Conservation (phyloP, 92 coral and sea anemone species). For the Epizoanthus fatuus region DNA sequence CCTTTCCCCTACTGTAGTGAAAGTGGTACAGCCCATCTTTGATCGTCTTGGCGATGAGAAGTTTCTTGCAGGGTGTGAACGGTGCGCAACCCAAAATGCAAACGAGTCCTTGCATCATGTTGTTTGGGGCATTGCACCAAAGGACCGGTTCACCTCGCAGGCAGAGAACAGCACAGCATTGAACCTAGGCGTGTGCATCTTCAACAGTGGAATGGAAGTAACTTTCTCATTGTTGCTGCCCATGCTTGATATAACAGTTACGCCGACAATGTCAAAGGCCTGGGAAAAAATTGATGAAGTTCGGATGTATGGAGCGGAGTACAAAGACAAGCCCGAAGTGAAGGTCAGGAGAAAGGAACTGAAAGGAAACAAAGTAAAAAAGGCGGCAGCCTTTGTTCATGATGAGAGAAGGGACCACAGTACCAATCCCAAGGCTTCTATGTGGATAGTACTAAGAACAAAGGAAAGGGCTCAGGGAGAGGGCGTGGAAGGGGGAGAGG, state of each 20-base stretch:
- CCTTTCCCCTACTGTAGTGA: slow-evolving; percentile 61
- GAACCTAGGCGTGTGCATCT: slow-evolving; percentile 26
- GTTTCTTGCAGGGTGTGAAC: slow-evolving; percentile 64
- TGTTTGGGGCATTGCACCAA: slow-evolving; percentile 74
- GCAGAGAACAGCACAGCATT: slow-evolving; percentile 49
- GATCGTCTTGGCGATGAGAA: slow-evolving; percentile 53
- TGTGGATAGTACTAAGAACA: background rate
- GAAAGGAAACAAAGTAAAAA: slow-evolving; percentile 59
- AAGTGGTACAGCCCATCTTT: slow-evolving; percentile 50
- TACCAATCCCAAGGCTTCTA: slow-evolving; percentile 68
- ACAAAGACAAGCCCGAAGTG: slow-evolving; percentile 37
- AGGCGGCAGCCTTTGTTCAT: slow-evolving; percentile 75
- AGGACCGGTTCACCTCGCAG: slow-evolving; percentile 63
- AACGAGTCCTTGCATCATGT: slow-evolving; percentile 74
- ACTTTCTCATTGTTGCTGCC: slow-evolving; percentile 55
- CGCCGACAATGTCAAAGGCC: slow-evolving; percentile 34
- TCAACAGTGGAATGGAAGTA: slow-evolving; percentile 42
- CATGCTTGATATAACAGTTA: slow-evolving; percentile 33
- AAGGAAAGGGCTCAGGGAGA: background rate
- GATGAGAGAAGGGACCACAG: slow-evolving; percentile 42
- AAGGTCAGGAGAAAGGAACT: slow-evolving; percentile 59
- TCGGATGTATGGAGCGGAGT: slow-evolving; percentile 32
- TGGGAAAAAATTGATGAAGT: slow-evolving; percentile 46
- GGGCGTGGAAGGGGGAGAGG: background rate
- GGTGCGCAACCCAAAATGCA: slow-evolving; percentile 57